phyloP scores from a whole-genome alignment of 1,140 invertebrate genomes.

The Drosophila arizonae region DNA sequence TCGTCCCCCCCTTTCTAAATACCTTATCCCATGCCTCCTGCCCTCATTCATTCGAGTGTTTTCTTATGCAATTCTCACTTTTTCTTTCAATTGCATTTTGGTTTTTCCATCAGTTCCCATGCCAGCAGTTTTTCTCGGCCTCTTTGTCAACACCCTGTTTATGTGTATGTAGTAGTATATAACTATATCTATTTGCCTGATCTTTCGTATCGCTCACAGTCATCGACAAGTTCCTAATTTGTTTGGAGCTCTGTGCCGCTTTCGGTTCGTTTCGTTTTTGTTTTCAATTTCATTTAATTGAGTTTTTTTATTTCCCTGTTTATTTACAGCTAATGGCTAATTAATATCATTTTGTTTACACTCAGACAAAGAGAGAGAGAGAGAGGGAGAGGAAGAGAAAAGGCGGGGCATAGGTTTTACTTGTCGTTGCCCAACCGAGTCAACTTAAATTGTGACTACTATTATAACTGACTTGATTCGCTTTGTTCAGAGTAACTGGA shows the following conservation, averaged over 20 bases:
- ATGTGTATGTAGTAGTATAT: conserved; percentile 9
- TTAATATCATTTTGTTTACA: conserved; percentile 45
- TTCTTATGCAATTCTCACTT: conserved; percentile 67
- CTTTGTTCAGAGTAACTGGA: conserved; percentile 39
- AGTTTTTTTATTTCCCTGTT: conserved; percentile 41
- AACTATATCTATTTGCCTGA: conserved; percentile 25
- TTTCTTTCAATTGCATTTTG: conserved; percentile 38
- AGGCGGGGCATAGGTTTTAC: background rate
- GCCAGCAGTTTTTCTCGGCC: conserved; percentile 36
- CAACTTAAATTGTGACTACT: conserved; percentile 12
- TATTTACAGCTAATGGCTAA: conserved; percentile 36
- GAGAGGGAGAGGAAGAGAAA: background rate
- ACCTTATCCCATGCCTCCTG: conserved; percentile 13
- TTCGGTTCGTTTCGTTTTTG: conserved; percentile 7
- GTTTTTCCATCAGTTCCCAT: conserved; percentile 57
- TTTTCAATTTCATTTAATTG: conserved; percentile 69
- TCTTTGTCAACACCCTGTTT: conserved; percentile 16
- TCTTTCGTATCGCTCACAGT: conserved; percentile 35
- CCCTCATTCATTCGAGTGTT: conserved; percentile 16
- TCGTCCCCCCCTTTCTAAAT: conserved; percentile 10
- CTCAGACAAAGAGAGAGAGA: background rate
- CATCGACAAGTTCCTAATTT: conserved; percentile 67
- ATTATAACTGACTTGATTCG: conserved; percentile 23
- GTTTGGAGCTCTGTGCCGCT: conserved; percentile 39
- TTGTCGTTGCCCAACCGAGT: conserved; percentile 30